A percentile compares a stretch with the other conserved stretches of the same genome.
These are phyloP conservation scores for Melanocharis versteri DNA, from an alignment of 2,113 vertebrate species.

Conservation along the genomic window DNA sequence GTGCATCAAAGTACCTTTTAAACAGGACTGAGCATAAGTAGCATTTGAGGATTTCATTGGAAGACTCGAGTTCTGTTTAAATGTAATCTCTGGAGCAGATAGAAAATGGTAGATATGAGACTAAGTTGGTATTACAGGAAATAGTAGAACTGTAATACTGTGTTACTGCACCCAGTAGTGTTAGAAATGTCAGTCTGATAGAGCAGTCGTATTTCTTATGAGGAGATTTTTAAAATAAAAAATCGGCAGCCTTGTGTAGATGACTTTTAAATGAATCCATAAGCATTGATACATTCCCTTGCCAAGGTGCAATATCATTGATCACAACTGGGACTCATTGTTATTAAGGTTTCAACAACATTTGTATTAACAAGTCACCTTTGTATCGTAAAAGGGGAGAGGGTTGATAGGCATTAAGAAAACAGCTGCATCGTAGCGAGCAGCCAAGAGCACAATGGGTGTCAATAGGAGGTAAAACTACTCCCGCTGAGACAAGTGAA, in stretches of 20 bases:
- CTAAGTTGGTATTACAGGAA: neutral
- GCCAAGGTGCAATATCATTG: slow-evolving; percentile 50
- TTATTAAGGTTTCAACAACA: slow-evolving; percentile 59
- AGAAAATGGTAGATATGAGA: neutral
- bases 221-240: slow-evolving; percentile 18
- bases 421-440: slow-evolving; percentile 57
- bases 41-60: neutral
- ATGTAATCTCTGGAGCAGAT: neutral
- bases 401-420: slow-evolving; percentile 53
- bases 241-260: neutral
- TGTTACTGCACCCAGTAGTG: neutral
- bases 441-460: slow-evolving; percentile 65
- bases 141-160: neutral
- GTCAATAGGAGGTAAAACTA: slow-evolving; percentile 75
- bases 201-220: neutral
- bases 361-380: slow-evolving; percentile 70
- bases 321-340: slow-evolving; percentile 45
- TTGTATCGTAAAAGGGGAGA: slow-evolving; percentile 56
- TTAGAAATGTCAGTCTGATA: neutral
- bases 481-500: slow-evolving; percentile 80
- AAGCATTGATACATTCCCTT: slow-evolving; percentile 37
- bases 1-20: neutral
- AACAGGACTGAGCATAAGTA: neutral
- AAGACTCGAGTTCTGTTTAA: neutral
- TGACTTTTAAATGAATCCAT: slow-evolving; percentile 55